Base-by-base conservation (phyloP, 2,113 vertebrate species). In the Equus quagga region DNA sequence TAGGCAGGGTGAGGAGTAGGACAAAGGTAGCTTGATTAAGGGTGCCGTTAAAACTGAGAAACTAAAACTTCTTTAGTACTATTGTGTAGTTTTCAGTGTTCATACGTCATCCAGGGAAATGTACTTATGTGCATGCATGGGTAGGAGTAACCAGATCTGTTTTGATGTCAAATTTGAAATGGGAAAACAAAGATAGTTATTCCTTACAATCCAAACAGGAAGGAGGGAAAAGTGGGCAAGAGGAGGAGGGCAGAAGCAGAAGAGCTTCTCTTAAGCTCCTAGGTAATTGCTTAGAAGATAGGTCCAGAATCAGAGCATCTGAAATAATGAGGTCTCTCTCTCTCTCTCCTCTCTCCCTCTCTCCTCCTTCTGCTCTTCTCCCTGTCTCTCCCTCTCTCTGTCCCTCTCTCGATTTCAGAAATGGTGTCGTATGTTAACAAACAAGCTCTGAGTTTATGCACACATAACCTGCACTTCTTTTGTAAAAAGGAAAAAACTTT, bases 321-420 rank as follows among this genome's bases (percentile, higher is more conserved):
- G 28, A 91, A 76, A 81, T n/a, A 83, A 69, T 69, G 15, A 51
- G 6, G 1, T 18, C 23, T 49, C 12, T 76, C 36, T 41, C 36
- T 41, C 36, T 41, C 11, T 19, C 41, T 23, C 49, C 41, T 58
- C 13, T 70, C 12, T 5, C 17, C 23, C 13, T 44, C 11, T 49
- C 15, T 23, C 69, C 24, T n/a, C 5, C 19, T 3, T 8, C 13
- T 11, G 3, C 11, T 23, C 41, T 15, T 0, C 14, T 10, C 3
- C 64, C 18, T 36, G 0, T 6, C 33, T 62, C 14, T 19, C 17
- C 4, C 9, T n/a, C 46, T 23, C 44, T 21, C 10, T 13, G 31
- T 21, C 31, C 14, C 12, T 19, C 23, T n/a, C 17, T 54, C 67
- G 26, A 9, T 44, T 51, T n/a, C 28, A 94, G 49, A 73, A 89